Percentiles rank a stretch among this genome's conserved stretches.
phyloP scores from a whole-genome alignment of 2,797 vertebrate species.

The Hirundo rustica region DNA sequence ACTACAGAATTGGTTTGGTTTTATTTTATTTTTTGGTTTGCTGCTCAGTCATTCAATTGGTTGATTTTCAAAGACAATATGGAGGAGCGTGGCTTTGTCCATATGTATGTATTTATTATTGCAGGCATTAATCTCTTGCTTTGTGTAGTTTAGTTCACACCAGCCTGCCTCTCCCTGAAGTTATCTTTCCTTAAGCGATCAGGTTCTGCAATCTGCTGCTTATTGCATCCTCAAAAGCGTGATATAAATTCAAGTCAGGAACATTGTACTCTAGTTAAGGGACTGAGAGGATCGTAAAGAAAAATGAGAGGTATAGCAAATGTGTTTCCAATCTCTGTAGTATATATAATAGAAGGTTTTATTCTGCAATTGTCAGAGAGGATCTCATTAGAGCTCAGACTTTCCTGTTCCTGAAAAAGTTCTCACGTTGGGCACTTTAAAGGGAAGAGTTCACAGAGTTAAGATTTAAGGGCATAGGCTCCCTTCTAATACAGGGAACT shows the following conservation, averaged over 20 bases:
- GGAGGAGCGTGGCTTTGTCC: neutral
- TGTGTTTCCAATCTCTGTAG: constrained; percentile 62
- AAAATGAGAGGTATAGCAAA: constrained; percentile 56
- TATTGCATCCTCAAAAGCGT: constrained; percentile 33
- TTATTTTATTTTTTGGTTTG: neutral
- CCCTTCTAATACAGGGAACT: constrained; percentile 57
- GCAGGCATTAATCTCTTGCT: constrained; percentile 4
- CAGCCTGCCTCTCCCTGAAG: neutral
- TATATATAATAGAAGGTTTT: constrained; percentile 56
- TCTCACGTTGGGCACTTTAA: constrained; percentile 59
- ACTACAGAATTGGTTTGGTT: neutral
- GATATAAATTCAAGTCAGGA: constrained; percentile 57
- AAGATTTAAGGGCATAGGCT: constrained; percentile 62
- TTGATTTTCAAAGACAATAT: neutral
- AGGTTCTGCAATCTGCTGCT: constrained; percentile 25
- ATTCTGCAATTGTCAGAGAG: constrained; percentile 61
- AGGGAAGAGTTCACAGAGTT: constrained; percentile 58
- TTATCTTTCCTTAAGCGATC: constrained; percentile 11
- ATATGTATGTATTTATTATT: constrained; percentile 9
- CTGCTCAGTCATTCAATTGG: neutral
- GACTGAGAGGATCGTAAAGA: constrained; percentile 35
- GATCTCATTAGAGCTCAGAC: constrained; percentile 63
- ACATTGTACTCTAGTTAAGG: constrained; percentile 48
- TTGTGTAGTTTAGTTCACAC: neutral
- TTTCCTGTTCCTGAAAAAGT: constrained; percentile 63